Evolutionary conservation across 2,113 vertebrate species (phyloP).

Genomic region (Neopipo cinnamomea): DNA sequence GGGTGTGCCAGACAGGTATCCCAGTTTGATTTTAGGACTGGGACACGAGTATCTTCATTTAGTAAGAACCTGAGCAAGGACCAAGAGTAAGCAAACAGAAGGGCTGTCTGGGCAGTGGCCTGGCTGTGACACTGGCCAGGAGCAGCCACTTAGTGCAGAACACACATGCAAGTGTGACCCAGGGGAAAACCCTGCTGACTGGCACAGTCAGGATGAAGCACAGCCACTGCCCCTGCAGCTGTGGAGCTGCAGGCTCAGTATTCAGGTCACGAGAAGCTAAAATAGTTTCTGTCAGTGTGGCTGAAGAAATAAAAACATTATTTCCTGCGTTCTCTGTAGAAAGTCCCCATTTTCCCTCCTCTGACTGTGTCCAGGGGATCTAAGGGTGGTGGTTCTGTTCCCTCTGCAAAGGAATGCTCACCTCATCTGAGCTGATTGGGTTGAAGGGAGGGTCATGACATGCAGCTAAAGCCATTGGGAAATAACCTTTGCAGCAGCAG

Average conservation of each 20-base stretch:
- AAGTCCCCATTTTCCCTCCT: background rate
- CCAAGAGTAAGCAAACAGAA: rapidly evolving
- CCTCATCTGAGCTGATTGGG: background rate
- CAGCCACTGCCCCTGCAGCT: background rate
- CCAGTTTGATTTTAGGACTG: background rate
- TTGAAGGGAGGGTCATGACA: background rate
- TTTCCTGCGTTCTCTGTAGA: background rate
- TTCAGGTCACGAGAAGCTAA: background rate
- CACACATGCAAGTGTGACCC: rapidly evolving
- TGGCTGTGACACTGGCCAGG: background rate
- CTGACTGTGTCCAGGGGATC: background rate
- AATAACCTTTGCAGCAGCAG: background rate
- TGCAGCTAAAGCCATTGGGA: background rate
- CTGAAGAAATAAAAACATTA: background rate
- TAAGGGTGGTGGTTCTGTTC: background rate
- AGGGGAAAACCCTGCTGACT: background rate
- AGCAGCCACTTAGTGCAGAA: background rate
- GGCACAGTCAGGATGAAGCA: background rate
- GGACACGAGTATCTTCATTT: background rate
- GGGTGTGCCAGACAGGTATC: background rate
- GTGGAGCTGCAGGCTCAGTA: background rate
- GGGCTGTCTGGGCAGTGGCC: background rate
- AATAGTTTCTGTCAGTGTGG: background rate
- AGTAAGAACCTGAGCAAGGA: background rate
- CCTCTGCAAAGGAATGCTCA: background rate